Evolutionary conservation across 2,113 vertebrate species (phyloP).

Genomic region (Plecturocebus donacophilus): DNA sequence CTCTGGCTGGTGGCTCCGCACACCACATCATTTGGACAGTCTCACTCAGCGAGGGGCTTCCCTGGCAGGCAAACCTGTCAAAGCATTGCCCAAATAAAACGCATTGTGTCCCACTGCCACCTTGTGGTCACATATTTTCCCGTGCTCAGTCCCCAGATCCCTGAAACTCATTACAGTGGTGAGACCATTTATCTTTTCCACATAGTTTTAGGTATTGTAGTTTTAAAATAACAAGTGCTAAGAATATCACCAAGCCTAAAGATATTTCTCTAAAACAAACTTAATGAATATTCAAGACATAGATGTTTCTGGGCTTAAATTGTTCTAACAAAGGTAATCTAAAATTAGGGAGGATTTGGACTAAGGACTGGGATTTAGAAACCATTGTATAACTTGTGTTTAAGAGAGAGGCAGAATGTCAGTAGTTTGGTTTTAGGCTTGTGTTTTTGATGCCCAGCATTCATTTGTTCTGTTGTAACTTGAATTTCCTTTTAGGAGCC

Average conservation of each 20-base stretch:
- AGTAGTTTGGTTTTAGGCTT: background rate
- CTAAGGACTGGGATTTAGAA: background rate
- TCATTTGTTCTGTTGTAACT: background rate
- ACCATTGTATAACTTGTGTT: conserved; percentile 13
- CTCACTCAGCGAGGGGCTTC: rapidly evolving
- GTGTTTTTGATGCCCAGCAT: background rate
- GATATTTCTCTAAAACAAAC: conserved; percentile 63
- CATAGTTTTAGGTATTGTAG: background rate
- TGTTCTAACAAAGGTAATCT: conserved; percentile 50
- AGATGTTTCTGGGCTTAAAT: conserved; percentile 63
- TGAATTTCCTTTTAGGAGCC: background rate
- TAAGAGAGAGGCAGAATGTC: background rate
- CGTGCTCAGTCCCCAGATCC: background rate
- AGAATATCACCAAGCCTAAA: conserved; percentile 58
- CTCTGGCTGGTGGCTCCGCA: background rate
- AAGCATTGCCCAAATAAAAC: background rate
- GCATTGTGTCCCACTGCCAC: background rate
- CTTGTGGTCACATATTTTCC: background rate
- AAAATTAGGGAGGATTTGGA: conserved; percentile 53
- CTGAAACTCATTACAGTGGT: rapidly evolving
- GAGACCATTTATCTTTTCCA: background rate
- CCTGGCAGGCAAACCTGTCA: background rate
- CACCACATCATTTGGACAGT: rapidly evolving
- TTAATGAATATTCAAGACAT: conserved; percentile 68
- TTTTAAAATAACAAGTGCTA: conserved; percentile 32